phyloP scores from a whole-genome alignment of 2,888 invertebrate genomes.

The Aphelenchoides bicaudatus region DNA sequence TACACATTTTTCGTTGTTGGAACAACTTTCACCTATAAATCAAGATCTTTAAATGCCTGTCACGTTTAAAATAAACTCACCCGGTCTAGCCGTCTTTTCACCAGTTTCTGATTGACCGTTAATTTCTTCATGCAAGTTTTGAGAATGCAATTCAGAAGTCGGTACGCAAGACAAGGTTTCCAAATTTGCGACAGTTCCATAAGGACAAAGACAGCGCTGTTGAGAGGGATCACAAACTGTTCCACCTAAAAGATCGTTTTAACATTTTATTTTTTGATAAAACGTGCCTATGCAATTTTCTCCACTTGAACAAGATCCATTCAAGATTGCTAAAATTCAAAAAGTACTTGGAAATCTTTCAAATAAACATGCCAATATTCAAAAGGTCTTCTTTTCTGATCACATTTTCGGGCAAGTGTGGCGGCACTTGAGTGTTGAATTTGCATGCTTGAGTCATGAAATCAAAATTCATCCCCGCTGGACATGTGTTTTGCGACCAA shows the following conservation, averaged over 20 bases:
- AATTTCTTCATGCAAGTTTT: no score
- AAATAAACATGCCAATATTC: constrained; percentile 42
- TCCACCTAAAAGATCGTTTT: no score
- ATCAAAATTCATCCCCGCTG: constrained; percentile 55
- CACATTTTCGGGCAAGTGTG: constrained; percentile 5
- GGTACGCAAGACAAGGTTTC: constrained; percentile 51
- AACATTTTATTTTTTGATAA: no score
- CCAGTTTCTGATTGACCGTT: not conserved
- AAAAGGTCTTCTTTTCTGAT: constrained; percentile 39
- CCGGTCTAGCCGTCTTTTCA: constrained; percentile 10
- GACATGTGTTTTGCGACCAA: constrained; percentile 55
- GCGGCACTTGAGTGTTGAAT: constrained; percentile 10
- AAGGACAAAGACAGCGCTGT: constrained; percentile 53
- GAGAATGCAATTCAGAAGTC: constrained; percentile 4
- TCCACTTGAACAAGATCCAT: constrained; percentile 56
- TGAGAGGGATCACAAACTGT: constrained; percentile 54
- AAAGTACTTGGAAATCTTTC: not conserved
- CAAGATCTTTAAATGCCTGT: not conserved
- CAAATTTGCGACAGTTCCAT: constrained; percentile 52
- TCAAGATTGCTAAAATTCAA: constrained; percentile 51
- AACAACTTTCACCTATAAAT: constrained; percentile 37
- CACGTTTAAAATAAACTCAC: no score
- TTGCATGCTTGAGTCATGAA: constrained; percentile 55
- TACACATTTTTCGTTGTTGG: constrained; percentile 49
- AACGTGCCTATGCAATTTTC: constrained; percentile 59